Percentiles rank a stretch among this genome's conserved stretches.
Conservation (phyloP, 2,113 vertebrate genomes). For the Dicentrarchus labrax region DNA sequence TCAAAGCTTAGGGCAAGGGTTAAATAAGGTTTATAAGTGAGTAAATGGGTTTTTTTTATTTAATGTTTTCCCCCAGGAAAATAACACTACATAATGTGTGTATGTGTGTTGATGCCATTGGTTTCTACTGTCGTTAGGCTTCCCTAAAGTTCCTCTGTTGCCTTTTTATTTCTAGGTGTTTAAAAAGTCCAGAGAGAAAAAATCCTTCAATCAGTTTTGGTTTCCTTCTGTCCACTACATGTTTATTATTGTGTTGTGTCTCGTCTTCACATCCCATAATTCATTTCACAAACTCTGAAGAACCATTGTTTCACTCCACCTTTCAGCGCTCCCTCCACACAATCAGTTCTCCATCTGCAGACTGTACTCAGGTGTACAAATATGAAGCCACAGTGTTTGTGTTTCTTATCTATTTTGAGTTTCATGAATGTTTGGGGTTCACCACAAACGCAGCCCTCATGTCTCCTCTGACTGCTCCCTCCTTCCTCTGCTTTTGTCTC, state of each 20-base stretch:
- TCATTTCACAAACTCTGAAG: background rate
- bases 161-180: background rate
- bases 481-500: conserved; percentile 36
- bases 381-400: background rate
- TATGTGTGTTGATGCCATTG: background rate
- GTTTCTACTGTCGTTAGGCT: background rate
- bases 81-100: background rate
- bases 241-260: background rate
- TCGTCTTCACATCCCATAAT: background rate
- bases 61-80: background rate
- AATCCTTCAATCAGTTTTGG: background rate
- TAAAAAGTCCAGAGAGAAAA: background rate
- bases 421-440: conserved; percentile 10
- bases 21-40: background rate
- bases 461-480: conserved; percentile 46
- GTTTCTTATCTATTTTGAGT: background rate
- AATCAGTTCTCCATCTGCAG: conserved; percentile 22
- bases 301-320: background rate
- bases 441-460: background rate
- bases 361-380: background rate
- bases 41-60: background rate
- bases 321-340: background rate
- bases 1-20: background rate
- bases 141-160: background rate
- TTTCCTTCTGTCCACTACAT: background rate